Base-by-base conservation (phyloP, 2,888 invertebrate species). In the Nemoura dubitans region DNA sequence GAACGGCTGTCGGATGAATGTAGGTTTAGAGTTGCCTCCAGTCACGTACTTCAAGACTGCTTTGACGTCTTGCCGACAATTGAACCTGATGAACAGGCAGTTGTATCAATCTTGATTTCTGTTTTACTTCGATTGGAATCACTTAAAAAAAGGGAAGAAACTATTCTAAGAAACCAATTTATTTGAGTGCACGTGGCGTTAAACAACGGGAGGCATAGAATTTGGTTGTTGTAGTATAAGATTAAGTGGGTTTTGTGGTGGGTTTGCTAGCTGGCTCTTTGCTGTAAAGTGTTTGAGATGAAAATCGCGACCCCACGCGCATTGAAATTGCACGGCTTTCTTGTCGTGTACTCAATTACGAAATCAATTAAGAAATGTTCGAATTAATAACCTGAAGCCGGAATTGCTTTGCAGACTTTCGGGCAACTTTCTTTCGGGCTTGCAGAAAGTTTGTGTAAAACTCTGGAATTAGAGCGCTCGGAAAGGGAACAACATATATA, bases 41-140 rank as follows among this genome's bases (percentile, higher is more conserved):
- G 59, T 59, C 59, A 59, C 59, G 59, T 59, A 59, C 59, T 36
- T 10, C 21, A 59, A 21, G 59, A 59, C 21, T 7, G 16, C 59
- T 59, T 59, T 59, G 59, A 59, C 59, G 59, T 59, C 59, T 59
- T 59, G 59, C 59, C 59, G 59, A 59, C 59, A 59, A 59, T 59
- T 59, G 59, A 59, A 59, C 59, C 59, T 59, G 59, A 59, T 59
- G 59, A 59, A 59, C 59, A 21, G 59, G 59, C 6, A 21, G 14
- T 59, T 59, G 59, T 59, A 59, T 59, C 59, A 59, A 59, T 59
- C 59, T 59, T 59, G 59, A 59, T 59, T 59, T 59, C 59, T 59
- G 59, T 59, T 59, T 59, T 59, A 59, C 59, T 59, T 3, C 59
- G 59, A 59, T 59, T 59, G 59, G 16, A 21, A 59, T 59, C 59